Evolutionary conservation across 2,888 invertebrate species (phyloP).

Genomic region (Orthosia incerta): DNA sequence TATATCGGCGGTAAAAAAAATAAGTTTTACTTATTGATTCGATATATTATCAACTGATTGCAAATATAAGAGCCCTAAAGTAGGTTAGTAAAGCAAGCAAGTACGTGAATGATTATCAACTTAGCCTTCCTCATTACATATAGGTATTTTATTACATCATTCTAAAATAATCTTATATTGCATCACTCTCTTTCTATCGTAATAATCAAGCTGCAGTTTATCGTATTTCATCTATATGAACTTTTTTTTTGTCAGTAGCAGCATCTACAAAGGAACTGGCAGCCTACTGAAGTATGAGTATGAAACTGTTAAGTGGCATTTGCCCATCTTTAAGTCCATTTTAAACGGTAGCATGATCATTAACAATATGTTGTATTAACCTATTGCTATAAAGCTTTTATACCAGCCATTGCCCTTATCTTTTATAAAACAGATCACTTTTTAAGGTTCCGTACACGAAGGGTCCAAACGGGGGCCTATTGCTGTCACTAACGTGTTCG

Average conservation of each 20-base stretch:
- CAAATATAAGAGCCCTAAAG: background rate
- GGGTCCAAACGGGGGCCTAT: too few species aligned
- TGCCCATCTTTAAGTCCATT: background rate
- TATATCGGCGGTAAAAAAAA: background rate
- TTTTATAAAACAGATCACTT: background rate
- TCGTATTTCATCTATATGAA: background rate
- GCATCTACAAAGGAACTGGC: background rate
- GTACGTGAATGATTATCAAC: conserved; percentile 4
- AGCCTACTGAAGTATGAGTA: background rate
- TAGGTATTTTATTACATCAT: conserved; percentile 9
- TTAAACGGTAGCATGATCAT: background rate
- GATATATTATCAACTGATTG: background rate
- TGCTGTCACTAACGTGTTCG: too few species aligned
- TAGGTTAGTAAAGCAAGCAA: background rate
- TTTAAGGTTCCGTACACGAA: background rate
- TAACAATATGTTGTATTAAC: background rate
- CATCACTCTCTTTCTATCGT: background rate
- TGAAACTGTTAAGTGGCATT: background rate
- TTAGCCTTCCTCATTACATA: background rate
- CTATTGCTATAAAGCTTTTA: background rate
- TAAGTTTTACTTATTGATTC: background rate
- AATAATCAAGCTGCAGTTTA: background rate
- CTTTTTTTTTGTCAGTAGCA: too few species aligned
- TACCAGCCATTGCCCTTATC: background rate
- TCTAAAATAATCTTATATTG: background rate